Evolutionary conservation across 2,797 vertebrate species (phyloP).

Genomic region (Acrossocheilus wenchowensis): DNA sequence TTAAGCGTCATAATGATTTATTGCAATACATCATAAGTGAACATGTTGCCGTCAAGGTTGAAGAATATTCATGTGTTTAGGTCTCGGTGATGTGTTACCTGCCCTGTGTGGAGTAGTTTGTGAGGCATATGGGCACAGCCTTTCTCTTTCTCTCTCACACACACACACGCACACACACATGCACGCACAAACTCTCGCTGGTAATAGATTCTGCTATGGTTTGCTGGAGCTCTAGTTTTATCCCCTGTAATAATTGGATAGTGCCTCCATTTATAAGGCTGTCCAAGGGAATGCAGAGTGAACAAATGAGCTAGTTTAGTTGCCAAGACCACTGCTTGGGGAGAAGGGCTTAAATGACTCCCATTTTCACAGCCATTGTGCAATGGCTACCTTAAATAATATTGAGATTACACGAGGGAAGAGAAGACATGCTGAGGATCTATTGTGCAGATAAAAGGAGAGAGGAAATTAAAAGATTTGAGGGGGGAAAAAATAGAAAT

Average conservation of each 20-base stretch:
- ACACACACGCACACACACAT: slow-evolving; percentile 38
- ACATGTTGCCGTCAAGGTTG: neutral
- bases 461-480: slow-evolving; percentile 44
- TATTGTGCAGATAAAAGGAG: slow-evolving; percentile 46
- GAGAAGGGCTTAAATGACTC: slow-evolving; percentile 68
- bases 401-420: slow-evolving; percentile 56
- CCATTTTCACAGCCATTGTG: slow-evolving; percentile 62
- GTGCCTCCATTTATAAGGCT: slow-evolving; percentile 66
- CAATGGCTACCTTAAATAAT: slow-evolving; percentile 69
- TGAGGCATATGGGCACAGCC: slow-evolving; percentile 39
- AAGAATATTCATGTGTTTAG: slow-evolving; percentile 28
- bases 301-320: slow-evolving; percentile 74
- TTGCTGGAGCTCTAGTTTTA: slow-evolving; percentile 58
- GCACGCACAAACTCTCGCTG: slow-evolving; percentile 47
- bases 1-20: slow-evolving; percentile 26
- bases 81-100: slow-evolving; percentile 24
- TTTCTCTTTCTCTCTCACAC: slow-evolving; percentile 19
- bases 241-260: slow-evolving; percentile 68
- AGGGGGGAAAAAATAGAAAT: slow-evolving; percentile 17
- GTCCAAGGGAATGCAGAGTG: slow-evolving; percentile 65
- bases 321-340: slow-evolving; percentile 63
- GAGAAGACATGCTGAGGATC: slow-evolving; percentile 40
- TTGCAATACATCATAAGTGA: slow-evolving; percentile 24
- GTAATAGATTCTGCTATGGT: slow-evolving; percentile 63
- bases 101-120: slow-evolving; percentile 28